Percentiles rank a stretch among this genome's conserved stretches.
Evolutionary conservation across 2,797 vertebrate genomes (phyloP).

Genomic region (Emydoidea blandingii): DNA sequence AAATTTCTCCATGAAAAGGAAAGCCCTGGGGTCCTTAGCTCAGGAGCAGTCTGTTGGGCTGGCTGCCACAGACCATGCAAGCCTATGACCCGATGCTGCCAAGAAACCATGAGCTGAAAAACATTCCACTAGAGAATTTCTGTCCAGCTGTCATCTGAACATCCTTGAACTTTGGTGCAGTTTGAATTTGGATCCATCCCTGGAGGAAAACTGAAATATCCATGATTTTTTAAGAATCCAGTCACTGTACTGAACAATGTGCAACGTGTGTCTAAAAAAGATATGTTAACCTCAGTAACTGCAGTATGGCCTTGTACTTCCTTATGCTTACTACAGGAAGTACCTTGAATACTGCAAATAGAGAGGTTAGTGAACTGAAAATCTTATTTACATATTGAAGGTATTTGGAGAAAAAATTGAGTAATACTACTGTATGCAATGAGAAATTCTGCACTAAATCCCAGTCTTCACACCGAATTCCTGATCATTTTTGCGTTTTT

Average conservation of each 20-base stretch:
- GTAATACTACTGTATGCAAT: background rate
- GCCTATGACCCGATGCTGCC: background rate
- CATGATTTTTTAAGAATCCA: background rate
- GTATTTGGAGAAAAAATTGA: slow-evolving; percentile 55
- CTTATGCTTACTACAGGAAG: slow-evolving; percentile 52
- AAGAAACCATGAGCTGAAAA: background rate
- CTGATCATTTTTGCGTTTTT: slow-evolving; percentile 64
- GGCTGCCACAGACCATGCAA: background rate
- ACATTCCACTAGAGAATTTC: background rate
- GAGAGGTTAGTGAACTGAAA: slow-evolving; percentile 53
- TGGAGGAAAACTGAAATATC: background rate
- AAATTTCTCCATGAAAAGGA: background rate
- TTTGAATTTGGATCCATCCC: background rate
- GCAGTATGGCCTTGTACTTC: slow-evolving; percentile 35
- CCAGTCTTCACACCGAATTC: slow-evolving; percentile 59
- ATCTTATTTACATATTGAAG: slow-evolving; percentile 44
- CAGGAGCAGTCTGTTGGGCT: background rate
- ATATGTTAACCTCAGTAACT: background rate
- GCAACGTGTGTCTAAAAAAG: slow-evolving; percentile 34
- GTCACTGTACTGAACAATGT: background rate
- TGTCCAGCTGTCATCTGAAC: background rate
- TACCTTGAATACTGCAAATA: slow-evolving; percentile 51
- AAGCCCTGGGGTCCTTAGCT: background rate
- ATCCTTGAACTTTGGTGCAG: background rate
- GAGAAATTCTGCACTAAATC: slow-evolving; percentile 54